Percentiles rank a stretch among this genome's conserved stretches.
Evolutionary conservation across 2,113 vertebrate genomes (phyloP).

Genomic region (Brachypodius melanocephalos): DNA sequence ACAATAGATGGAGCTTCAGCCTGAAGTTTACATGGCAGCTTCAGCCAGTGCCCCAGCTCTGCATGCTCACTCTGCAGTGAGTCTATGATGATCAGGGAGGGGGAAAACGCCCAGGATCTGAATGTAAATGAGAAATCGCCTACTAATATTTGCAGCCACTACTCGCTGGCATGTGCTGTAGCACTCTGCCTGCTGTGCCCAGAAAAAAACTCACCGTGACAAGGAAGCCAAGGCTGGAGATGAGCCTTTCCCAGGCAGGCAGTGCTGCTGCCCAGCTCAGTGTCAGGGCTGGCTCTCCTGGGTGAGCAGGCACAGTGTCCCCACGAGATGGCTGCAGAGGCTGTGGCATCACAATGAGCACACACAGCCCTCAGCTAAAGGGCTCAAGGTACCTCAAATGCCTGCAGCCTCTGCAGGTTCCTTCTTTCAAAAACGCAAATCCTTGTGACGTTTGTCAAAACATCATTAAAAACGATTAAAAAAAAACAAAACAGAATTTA

Average conservation of each 20-base stretch:
- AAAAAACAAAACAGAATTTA: not conserved
- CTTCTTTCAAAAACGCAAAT: not conserved
- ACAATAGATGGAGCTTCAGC: fast-evolving
- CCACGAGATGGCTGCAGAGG: conserved; percentile 58
- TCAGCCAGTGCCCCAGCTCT: not conserved
- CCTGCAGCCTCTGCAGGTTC: fast-evolving
- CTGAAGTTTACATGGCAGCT: no score
- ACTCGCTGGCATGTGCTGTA: fast-evolving
- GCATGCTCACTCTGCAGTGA: fast-evolving
- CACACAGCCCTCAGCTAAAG: fast-evolving
- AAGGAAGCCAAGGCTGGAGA: not conserved
- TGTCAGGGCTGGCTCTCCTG: not conserved
- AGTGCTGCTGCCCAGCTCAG: fast-evolving
- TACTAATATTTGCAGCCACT: not conserved
- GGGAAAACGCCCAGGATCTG: fast-evolving
- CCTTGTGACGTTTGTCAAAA: not conserved
- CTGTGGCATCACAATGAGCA: fast-evolving
- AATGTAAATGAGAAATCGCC: not conserved
- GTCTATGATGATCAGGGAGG: fast-evolving
- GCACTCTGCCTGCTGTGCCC: not conserved
- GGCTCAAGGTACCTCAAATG: fast-evolving
- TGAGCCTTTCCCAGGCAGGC: not conserved
- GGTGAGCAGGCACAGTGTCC: not conserved
- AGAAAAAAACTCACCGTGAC: no score
- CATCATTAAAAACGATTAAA: not conserved